These are phyloP conservation scores for Anarhynchus alexandrinus DNA, from an alignment of 2,113 vertebrate genomes.

Conservation along the genomic window DNA sequence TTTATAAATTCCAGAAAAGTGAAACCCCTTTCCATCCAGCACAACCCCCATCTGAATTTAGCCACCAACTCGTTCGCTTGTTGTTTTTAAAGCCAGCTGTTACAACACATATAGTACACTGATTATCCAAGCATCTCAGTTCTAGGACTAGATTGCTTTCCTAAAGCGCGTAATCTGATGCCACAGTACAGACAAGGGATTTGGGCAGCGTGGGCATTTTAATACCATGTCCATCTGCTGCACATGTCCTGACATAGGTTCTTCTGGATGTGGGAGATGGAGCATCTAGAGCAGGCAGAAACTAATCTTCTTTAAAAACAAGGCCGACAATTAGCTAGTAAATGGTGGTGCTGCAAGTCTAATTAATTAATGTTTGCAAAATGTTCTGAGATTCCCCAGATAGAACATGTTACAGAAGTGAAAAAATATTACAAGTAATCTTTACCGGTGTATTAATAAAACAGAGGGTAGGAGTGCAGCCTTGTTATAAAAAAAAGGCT, in stretches of 20 bases:
- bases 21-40: not conserved
- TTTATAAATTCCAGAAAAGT: not conserved
- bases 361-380: slow-evolving; percentile 42
- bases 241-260: not conserved
- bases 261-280: not conserved
- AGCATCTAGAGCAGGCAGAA: not conserved
- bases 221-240: not conserved
- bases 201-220: not conserved
- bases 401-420: not conserved
- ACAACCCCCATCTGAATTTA: not conserved
- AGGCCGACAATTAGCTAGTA: not conserved
- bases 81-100: not conserved
- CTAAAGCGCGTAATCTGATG: not conserved
- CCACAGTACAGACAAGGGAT: not conserved
- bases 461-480: not conserved
- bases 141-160: not conserved
- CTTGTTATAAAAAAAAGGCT: not conserved
- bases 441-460: not conserved
- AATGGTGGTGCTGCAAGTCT: not conserved
- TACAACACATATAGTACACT: not conserved
- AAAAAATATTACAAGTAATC: slow-evolving; percentile 25
- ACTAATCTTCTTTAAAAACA: not conserved
- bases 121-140: not conserved
- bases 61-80: not conserved
- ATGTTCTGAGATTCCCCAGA: slow-evolving; percentile 31